Evolutionary conservation across 2,113 vertebrate species (phyloP).

Genomic region (Dissostichus mawsoni): DNA sequence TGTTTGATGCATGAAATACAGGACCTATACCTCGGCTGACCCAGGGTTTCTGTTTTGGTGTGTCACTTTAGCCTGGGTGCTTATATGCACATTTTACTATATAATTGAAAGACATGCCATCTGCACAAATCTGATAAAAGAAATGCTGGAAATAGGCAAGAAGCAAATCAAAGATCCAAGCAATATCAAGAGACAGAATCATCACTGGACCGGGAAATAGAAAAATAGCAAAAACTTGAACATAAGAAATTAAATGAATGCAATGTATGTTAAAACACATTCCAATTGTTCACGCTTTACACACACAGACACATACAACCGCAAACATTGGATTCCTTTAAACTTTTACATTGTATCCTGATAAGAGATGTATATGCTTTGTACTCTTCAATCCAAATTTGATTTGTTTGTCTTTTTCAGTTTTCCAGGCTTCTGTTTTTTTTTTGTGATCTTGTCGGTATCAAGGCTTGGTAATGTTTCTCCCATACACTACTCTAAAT

Average conservation of each 20-base stretch:
- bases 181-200: neutral
- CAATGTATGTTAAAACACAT: neutral
- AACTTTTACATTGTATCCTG: neutral
- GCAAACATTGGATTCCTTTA: neutral
- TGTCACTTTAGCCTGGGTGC: too few relatives aligned
- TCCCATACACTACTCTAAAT: neutral
- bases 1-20: conserved; percentile 24
- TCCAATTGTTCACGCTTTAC: neutral
- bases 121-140: conserved; percentile 25
- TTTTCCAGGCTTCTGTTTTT: conserved; percentile 10
- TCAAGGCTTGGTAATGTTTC: conserved; percentile 4
- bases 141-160: neutral
- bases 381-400: neutral
- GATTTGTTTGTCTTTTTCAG: conserved; percentile 2
- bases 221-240: too few relatives aligned
- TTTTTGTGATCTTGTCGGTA: conserved; percentile 28
- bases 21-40: conserved; percentile 21
- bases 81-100: neutral
- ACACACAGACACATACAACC: too few relatives aligned
- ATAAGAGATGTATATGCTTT: neutral
- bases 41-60: neutral
- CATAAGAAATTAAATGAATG: neutral
- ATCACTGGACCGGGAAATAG: neutral
- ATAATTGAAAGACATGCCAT: conserved; percentile 8
- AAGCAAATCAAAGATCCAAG: neutral